Evolutionary conservation across 2,113 vertebrate species (phyloP).

Genomic region (Menidia beryllina): DNA sequence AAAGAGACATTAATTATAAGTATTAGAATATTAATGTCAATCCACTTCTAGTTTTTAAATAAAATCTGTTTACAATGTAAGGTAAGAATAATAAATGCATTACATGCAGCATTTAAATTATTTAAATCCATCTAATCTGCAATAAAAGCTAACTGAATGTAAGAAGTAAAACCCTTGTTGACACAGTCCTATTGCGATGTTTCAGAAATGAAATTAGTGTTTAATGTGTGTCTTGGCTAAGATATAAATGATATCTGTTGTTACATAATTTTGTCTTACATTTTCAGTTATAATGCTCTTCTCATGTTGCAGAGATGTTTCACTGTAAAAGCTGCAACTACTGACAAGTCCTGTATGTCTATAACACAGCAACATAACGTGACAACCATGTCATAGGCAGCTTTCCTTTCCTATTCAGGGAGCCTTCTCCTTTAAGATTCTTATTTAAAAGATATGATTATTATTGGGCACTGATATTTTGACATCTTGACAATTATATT

Average conservation of each 20-base stretch:
- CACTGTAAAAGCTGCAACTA: not conserved
- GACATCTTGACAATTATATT: not conserved
- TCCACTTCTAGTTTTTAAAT: not conserved
- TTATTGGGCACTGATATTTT: not conserved
- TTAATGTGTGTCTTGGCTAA: not conserved
- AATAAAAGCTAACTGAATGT: no score
- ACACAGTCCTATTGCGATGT: not conserved
- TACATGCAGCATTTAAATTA: not conserved
- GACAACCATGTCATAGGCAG: not conserved
- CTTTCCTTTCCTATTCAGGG: not conserved
- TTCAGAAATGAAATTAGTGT: not conserved
- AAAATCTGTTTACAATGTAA: not conserved
- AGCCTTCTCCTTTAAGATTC: not conserved
- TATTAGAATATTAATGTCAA: not conserved
- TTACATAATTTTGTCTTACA: not conserved
- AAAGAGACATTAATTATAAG: not conserved
- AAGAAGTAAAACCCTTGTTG: not conserved
- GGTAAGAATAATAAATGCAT: not conserved
- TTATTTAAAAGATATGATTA: not conserved
- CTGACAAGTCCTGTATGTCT: not conserved
- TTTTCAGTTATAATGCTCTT: not conserved
- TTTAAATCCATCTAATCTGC: not conserved
- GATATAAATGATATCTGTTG: not conserved
- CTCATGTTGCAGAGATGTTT: not conserved
- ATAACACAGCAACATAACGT: not conserved